Percentiles rank a stretch among this genome's conserved stretches.
These are phyloP conservation scores for Alligator sinensis DNA, from an alignment of 2,113 vertebrate genomes.

Conservation along the genomic window DNA sequence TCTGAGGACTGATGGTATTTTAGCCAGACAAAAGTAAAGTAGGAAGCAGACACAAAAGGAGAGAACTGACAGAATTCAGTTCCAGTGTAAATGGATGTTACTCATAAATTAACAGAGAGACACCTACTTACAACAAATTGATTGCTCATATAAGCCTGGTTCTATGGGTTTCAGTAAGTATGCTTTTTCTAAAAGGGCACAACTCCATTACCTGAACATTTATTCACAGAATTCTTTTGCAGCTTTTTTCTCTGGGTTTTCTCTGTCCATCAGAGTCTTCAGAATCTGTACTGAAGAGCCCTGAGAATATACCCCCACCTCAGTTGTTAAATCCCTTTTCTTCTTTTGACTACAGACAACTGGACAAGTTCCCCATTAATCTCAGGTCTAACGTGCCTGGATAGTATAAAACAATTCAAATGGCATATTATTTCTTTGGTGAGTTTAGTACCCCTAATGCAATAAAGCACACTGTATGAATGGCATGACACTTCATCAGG, in stretches of 20 bases:
- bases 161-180: constrained; percentile 48
- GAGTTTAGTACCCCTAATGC: constrained; percentile 56
- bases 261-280: neutral
- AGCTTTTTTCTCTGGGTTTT: neutral
- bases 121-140: constrained; percentile 14
- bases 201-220: constrained; percentile 15
- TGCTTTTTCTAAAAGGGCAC: constrained; percentile 53
- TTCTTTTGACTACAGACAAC: constrained; percentile 20
- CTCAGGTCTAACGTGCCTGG: neutral
- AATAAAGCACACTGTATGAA: constrained; percentile 67
- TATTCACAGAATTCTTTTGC: neutral
- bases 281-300: neutral
- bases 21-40: constrained; percentile 10
- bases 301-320: neutral
- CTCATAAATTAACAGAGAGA: constrained; percentile 52
- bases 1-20: constrained; percentile 9
- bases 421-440: constrained; percentile 65
- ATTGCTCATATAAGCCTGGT: constrained; percentile 13
- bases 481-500: constrained; percentile 66
- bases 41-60: neutral
- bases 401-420: constrained; percentile 41
- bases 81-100: constrained; percentile 53
- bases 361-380: constrained; percentile 36
- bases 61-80: constrained; percentile 56
- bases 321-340: neutral